Evolutionary conservation across 2,888 invertebrate species (phyloP).

Genomic region (Tridacna crocea): DNA sequence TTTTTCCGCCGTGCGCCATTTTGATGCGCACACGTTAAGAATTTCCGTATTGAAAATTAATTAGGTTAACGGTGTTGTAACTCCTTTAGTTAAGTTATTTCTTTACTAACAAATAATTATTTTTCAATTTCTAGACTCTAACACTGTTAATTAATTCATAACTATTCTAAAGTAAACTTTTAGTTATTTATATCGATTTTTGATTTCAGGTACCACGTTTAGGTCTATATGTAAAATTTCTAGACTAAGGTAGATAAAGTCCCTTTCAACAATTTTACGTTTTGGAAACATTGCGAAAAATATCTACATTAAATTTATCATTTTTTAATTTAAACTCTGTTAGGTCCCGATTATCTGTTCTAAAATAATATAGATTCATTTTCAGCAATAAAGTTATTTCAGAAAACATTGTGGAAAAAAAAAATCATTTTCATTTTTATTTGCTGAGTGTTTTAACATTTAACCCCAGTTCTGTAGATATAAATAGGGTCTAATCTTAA

Average conservation of each 20-base stretch:
- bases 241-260: too few species aligned
- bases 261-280: too few species aligned
- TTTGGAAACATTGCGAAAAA: too few species aligned
- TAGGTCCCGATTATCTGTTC: too few species aligned
- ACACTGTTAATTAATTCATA: not conserved
- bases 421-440: too few species aligned
- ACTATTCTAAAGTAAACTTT: not conserved
- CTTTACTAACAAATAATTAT: not conserved
- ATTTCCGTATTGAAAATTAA: not conserved
- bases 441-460: not conserved
- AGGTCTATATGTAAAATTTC: too few species aligned
- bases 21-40: not conserved
- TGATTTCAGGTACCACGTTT: not conserved
- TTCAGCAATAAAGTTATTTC: too few species aligned
- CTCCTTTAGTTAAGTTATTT: not conserved
- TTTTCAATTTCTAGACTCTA: not conserved
- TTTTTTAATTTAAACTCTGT: too few species aligned
- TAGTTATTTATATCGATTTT: not conserved
- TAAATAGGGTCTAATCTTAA: not conserved
- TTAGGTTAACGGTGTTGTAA: not conserved
- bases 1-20: not conserved
- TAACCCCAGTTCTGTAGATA: not conserved
- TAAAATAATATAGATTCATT: too few species aligned
- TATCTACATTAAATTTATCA: too few species aligned
- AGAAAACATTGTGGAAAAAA: too few species aligned